Base-by-base conservation (phyloP, 1,140 invertebrate genomes). In the Luehdorfia chinensis region DNA sequence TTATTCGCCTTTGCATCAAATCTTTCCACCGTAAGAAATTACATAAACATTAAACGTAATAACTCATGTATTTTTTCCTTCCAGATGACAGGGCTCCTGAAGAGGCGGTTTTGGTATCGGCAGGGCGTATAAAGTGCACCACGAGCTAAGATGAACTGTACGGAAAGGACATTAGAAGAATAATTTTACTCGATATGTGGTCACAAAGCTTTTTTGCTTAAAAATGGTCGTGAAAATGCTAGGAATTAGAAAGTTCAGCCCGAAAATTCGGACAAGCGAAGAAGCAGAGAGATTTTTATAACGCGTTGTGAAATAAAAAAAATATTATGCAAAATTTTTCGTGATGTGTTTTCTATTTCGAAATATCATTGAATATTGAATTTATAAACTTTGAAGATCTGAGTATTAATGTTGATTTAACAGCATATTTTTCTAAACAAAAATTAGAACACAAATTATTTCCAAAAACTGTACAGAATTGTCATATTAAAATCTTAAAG, bases 1-100 rank as follows among this genome's bases (percentile, higher is more conserved):
- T n/a, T n/a, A n/a, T n/a, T n/a, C n/a, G n/a, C n/a, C n/a, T n/a
- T n/a, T n/a, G n/a, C n/a, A n/a, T n/a, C n/a, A n/a, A n/a, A n/a
- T n/a, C n/a, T n/a, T n/a, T n/a, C n/a, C n/a, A n/a, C n/a, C n/a
- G n/a, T n/a, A n/a, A n/a, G n/a, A n/a, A n/a, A n/a, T n/a, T n/a
- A n/a, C n/a, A n/a, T n/a, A n/a, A n/a, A n/a, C n/a, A n/a, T n/a
- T n/a, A n/a, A n/a, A n/a, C n/a, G n/a, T n/a, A n/a, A n/a, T n/a
- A n/a, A n/a, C n/a, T n/a, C n/a, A n/a, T n/a, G n/a, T n/a, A n/a
- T n/a, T n/a, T n/a, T 21, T 21, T 21, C 19, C 2, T 79, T 85
- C 12, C 79, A 85, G 81, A 85, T 85, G 81, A 85, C 81, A 85
- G 67, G 66, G 71, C 53, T 80, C 75, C 59, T 85, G 81, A 83